Evolutionary conservation across 2,113 vertebrate species (phyloP).

Genomic region (Apteryx mantelli): DNA sequence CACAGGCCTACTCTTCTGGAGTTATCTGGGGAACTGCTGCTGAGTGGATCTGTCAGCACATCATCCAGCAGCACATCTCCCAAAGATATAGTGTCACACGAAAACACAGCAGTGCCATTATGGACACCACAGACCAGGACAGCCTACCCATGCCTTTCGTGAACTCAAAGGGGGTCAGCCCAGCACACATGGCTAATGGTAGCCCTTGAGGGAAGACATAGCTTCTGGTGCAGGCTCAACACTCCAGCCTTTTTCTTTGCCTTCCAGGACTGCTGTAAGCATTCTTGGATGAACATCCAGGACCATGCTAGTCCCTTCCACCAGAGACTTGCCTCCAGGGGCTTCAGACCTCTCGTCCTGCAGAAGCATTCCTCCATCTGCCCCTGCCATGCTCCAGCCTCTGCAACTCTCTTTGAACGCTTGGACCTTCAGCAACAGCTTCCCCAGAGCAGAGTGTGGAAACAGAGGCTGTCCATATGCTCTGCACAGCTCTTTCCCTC

Average conservation of each 20-base stretch:
- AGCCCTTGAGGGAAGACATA: not conserved
- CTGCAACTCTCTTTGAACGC: not conserved
- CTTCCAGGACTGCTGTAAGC: not conserved
- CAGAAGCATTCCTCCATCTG: not conserved
- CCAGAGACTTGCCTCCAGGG: not conserved
- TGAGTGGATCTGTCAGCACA: not conserved
- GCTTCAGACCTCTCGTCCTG: not conserved
- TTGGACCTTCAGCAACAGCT: not conserved
- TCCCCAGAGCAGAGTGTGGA: not conserved
- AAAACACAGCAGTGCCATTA: not conserved
- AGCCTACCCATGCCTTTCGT: not conserved
- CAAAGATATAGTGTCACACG: not conserved
- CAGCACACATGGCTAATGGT: not conserved
- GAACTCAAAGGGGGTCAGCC: not conserved
- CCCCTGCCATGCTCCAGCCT: not conserved
- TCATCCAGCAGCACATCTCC: not conserved
- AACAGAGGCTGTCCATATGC: not conserved
- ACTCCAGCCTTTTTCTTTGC: not conserved
- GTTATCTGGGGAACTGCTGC: not conserved
- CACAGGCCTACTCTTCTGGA: not conserved
- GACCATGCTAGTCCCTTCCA: not conserved
- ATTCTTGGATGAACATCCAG: not conserved
- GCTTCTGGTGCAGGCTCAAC: not conserved
- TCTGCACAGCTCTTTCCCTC: not conserved
- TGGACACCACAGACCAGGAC: not conserved